A percentile compares a stretch with the other conserved stretches of the same genome.
These are phyloP conservation scores for Dryococelus australis DNA, from an alignment of 2,888 invertebrate species.

Conservation along the genomic window DNA sequence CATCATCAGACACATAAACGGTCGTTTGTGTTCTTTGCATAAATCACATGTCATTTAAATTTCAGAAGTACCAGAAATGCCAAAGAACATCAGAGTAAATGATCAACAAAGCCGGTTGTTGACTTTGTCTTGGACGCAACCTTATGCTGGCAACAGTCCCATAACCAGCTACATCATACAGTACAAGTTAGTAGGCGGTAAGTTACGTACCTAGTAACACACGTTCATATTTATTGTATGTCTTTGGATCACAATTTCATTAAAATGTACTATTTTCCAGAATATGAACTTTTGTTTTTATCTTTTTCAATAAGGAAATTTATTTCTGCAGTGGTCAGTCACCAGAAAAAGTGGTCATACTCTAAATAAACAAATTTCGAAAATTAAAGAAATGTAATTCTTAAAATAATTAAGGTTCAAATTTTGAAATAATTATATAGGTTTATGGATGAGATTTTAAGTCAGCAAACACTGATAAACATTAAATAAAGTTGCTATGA, in stretches of 20 bases:
- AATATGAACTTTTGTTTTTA: too few relatives aligned
- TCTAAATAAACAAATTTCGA: too few relatives aligned
- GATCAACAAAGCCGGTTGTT: slow-evolving; percentile 85
- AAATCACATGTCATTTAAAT: slow-evolving; percentile 26
- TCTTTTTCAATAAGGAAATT: too few relatives aligned
- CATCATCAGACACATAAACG: not conserved
- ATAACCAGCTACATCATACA: slow-evolving; percentile 89
- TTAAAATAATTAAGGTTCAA: too few relatives aligned
- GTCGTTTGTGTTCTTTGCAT: not conserved
- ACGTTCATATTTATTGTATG: not conserved
- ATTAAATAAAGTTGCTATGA: too few relatives aligned
- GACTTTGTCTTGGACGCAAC: slow-evolving; percentile 88
- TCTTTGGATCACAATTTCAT: not conserved
- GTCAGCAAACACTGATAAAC: too few relatives aligned
- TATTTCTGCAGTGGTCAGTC: too few relatives aligned
- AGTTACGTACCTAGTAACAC: slow-evolving; percentile 39
- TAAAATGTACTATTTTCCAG: too few relatives aligned
- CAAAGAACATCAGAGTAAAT: slow-evolving; percentile 83
- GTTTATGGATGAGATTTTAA: too few relatives aligned
- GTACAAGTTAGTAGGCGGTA: slow-evolving; percentile 85
- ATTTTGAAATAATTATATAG: too few relatives aligned
- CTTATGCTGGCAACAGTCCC: slow-evolving; percentile 88
- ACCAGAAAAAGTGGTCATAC: too few relatives aligned
- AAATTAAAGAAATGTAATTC: too few relatives aligned
- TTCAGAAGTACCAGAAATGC: slow-evolving; percentile 86